Base-by-base conservation (phyloP, 2,113 vertebrate genomes). In the Podarcis raffonei region DNA sequence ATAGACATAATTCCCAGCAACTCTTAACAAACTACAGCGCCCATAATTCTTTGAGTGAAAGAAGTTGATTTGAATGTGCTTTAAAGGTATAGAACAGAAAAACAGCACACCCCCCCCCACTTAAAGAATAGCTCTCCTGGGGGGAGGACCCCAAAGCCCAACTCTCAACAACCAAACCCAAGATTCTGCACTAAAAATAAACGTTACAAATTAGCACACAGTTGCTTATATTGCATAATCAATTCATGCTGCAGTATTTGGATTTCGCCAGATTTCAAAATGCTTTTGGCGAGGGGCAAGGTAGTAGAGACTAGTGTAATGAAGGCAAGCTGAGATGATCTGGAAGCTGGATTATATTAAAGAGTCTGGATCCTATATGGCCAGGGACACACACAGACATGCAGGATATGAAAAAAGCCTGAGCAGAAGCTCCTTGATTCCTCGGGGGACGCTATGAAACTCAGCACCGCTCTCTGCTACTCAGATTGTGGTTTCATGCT, bases 401-500 rank as follows among this genome's bases (percentile, higher is more conserved):
- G 91, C 88, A 94, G 88, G 37, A 6, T 25, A 93, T 65, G 84
- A 42, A 85, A 42, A 25, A 25, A 42, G 81, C 84, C 53, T 75
- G 89, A 62, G 16, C 81, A 83, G 30, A 86, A 76, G 90, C 42
- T 85, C 85, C 90, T 89, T 59, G 86, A 48, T 92, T 94, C 92
- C 94, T 94, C 92, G 22, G 65, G 87, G 81, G 87, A 89, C n/a
- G 66, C 6, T 12, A 78, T 68, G 87, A 84, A 84, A 78, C 62
- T 83, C 74, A 66, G 87, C 81, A 89, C 42, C 90, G 89, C 88
- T 94, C 89, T 89, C 85, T 91, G 74, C 93, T 94, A 85, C 72
- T 74, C 92, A 93, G 91, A 84, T 89, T 95, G 90, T 94, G 93
- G 92, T 90, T 69, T 48, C 90, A 84, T 48, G 92, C 89, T 89